Evolutionary conservation across 2,113 vertebrate species (phyloP).

Genomic region (Vireo altiloquus): DNA sequence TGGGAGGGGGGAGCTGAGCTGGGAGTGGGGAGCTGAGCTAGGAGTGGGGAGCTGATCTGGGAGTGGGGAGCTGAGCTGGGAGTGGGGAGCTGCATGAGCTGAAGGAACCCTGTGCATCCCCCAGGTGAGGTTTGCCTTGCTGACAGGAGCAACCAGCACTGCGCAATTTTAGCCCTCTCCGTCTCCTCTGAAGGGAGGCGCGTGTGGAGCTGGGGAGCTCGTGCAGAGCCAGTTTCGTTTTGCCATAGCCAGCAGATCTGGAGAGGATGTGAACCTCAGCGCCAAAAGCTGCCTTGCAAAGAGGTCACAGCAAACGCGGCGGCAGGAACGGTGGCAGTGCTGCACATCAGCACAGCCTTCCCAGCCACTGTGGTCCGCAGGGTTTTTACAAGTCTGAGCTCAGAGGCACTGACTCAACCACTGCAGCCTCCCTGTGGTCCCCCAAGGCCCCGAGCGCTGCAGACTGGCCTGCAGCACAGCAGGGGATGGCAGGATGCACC

Average conservation of each 20-base stretch:
- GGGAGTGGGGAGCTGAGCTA: background rate
- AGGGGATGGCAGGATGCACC: background rate
- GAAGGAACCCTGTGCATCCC: background rate
- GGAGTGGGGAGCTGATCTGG: background rate
- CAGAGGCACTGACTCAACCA: background rate
- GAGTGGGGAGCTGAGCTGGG: background rate
- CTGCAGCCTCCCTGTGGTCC: background rate
- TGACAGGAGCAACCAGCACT: background rate
- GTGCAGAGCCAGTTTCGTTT: background rate
- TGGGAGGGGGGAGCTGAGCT: background rate
- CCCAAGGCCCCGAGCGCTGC: background rate
- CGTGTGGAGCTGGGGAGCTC: background rate
- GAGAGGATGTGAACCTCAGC: background rate
- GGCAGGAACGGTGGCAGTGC: background rate
- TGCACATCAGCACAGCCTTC: background rate
- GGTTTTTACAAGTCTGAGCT: background rate
- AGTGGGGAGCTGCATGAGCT: rapidly evolving
- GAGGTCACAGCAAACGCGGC: background rate
- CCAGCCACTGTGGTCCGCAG: background rate
- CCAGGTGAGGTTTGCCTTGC: background rate
- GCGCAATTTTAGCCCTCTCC: background rate
- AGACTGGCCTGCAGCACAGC: background rate
- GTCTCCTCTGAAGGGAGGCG: background rate
- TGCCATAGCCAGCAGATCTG: background rate
- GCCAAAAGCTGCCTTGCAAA: background rate